Evolutionary conservation across 2,113 vertebrate genomes (phyloP).

Genomic region (Theropithecus gelada): DNA sequence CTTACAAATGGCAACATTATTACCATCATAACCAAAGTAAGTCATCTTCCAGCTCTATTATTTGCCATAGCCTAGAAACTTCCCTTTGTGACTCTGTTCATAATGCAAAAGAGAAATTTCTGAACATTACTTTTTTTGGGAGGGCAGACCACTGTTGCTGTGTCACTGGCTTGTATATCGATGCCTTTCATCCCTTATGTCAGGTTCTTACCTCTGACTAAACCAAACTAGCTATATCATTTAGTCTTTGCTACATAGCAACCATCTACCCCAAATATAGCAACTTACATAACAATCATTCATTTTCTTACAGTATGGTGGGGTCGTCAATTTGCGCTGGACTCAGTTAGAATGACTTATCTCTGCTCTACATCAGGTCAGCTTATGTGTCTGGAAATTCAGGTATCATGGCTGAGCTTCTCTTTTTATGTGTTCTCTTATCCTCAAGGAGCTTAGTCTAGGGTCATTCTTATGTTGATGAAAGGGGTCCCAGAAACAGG

Average conservation of each 20-base stretch:
- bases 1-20: neutral
- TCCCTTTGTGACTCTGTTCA: neutral
- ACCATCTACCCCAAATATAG: neutral
- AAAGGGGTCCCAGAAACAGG: neutral
- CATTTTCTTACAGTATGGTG: neutral
- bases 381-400: neutral
- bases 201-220: neutral
- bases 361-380: neutral
- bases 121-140: neutral
- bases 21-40: neutral
- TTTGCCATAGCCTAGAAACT: neutral
- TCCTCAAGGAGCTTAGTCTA: neutral
- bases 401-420: neutral
- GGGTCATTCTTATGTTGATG: neutral
- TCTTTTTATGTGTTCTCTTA: neutral
- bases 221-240: neutral
- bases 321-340: neutral
- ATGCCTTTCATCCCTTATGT: neutral
- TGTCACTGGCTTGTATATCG: neutral
- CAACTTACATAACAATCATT: neutral
- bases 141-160: neutral
- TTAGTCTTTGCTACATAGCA: neutral
- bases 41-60: constrained; percentile 2
- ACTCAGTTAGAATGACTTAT: neutral
- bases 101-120: constrained; percentile 3